Evolutionary conservation across 1,140 invertebrate genomes (phyloP).

Genomic region (Habropoda laboriosa): DNA sequence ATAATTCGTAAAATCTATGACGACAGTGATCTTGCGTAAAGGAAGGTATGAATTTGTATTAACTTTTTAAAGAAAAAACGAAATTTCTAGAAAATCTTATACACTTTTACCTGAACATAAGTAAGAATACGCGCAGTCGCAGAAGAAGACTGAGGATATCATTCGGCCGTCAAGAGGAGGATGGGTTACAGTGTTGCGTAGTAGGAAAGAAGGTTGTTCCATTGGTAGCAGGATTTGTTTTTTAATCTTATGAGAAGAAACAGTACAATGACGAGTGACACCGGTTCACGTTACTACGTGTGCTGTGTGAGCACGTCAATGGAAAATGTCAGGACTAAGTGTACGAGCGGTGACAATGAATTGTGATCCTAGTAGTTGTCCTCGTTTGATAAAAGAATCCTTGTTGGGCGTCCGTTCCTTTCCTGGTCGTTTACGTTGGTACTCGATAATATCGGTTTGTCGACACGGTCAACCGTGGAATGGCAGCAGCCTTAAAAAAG

Average conservation of each 20-base stretch:
- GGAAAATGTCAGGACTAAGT: conserved; percentile 62
- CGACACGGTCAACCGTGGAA: conserved; percentile 71
- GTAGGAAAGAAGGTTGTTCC: conserved; percentile 51
- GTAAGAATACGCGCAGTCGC: conserved; percentile 29
- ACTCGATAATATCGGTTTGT: conserved; percentile 36
- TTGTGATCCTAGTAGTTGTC: conserved; percentile 68
- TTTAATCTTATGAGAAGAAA: conserved; percentile 53
- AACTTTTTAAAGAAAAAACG: not conserved
- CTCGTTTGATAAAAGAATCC: conserved; percentile 55
- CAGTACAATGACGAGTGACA: conserved; percentile 58
- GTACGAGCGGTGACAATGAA: conserved; percentile 62
- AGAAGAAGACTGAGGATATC: conserved; percentile 11
- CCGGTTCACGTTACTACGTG: conserved; percentile 42
- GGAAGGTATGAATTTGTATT: not conserved
- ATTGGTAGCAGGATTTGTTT: conserved; percentile 41
- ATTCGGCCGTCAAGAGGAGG: not conserved
- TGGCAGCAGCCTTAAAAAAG: conserved; percentile 83
- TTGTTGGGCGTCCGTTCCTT: conserved; percentile 34
- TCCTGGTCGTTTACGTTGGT: conserved; percentile 48
- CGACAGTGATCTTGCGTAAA: not conserved
- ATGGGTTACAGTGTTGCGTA: conserved; percentile 58
- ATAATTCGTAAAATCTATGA: not conserved
- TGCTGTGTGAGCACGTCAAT: conserved; percentile 24
- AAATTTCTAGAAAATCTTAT: conserved; percentile 25
- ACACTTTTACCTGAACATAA: not conserved